Evolutionary conservation across 2,888 invertebrate species (phyloP), one percentile per base, ranked within the genome.

Genomic region (Tricholauxania praeusta): DNA sequence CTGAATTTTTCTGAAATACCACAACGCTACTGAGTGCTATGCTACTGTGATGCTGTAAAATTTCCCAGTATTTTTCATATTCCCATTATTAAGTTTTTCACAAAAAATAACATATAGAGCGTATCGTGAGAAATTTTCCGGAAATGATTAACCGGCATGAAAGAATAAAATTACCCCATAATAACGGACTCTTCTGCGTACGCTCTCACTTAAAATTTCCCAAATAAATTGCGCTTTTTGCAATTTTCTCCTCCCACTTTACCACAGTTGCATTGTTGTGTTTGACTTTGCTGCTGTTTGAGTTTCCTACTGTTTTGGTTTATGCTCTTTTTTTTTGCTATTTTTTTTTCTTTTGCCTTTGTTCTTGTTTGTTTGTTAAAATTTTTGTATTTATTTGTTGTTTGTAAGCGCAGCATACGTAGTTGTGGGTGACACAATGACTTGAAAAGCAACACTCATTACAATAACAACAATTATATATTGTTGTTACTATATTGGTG

Each of bases 1-100:
- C 71, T 71, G 65, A 71, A 57, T 65, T 69, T 60, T 49, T 60
- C 39, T 49, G n/a, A 51, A 28, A 60, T 51, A 51, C 32, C 51
- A n/a, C 69, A 10, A 64, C 3, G 55, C 3, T 17, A 5, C 15
- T 17, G 53, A 19, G 3, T 17, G 12, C 55, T 14, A 19, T 22
- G 12, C 55, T 17, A 53, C 55, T 17, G 5, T 3, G 55, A 12
- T 55, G 55, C 22, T 55, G 55, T 12, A 17, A 15, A 32, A 62
- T 39, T 47, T 65, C 64, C 28, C 28, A 51, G 7, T 65, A 48
- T 49, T 64, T 48, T 48, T 12, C 12, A 17, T 49, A 1, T 12
- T 39, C 39, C 39, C 39, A 39, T 10, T 39, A 10, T 39, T 4
- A 39, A 39, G 10, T 39, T 39, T 39, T 39, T 39, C 39, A 5